phyloP scores from a whole-genome alignment of 2,113 vertebrate genomes.

The Neotoma lepida region DNA sequence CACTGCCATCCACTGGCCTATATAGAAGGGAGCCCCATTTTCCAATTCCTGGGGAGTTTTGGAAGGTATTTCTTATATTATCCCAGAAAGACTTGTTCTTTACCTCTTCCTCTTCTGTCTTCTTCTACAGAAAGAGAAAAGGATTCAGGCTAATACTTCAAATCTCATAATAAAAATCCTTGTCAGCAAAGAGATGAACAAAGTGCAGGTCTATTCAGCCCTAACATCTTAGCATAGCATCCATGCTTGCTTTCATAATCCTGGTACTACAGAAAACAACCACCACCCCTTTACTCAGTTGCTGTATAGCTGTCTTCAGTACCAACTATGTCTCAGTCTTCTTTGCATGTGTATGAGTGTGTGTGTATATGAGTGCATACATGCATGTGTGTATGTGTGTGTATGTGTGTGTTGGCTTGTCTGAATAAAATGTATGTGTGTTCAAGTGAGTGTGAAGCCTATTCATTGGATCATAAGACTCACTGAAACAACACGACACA shows the following conservation, averaged over 20 bases:
- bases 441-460: background rate
- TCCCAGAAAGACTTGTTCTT: constrained; percentile 73
- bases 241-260: background rate
- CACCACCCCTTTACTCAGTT: too few relatives aligned
- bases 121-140: constrained; percentile 82
- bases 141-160: background rate
- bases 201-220: background rate
- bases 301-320: too few relatives aligned
- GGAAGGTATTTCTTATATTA: too few relatives aligned
- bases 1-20: too few relatives aligned
- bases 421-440: too few relatives aligned
- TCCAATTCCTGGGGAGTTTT: background rate
- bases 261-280: too few relatives aligned
- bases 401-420: background rate
- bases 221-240: background rate
- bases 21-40: too few relatives aligned
- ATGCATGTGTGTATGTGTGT: too few relatives aligned
- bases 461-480: background rate
- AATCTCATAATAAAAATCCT: background rate
- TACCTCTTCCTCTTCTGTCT: constrained; percentile 87
- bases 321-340: too few relatives aligned
- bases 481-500: background rate
- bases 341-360: too few relatives aligned
- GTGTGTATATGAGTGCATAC: background rate
- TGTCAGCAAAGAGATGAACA: background rate